Evolutionary conservation across 2,113 vertebrate genomes (phyloP).

Genomic region (Elanus axillaris): DNA sequence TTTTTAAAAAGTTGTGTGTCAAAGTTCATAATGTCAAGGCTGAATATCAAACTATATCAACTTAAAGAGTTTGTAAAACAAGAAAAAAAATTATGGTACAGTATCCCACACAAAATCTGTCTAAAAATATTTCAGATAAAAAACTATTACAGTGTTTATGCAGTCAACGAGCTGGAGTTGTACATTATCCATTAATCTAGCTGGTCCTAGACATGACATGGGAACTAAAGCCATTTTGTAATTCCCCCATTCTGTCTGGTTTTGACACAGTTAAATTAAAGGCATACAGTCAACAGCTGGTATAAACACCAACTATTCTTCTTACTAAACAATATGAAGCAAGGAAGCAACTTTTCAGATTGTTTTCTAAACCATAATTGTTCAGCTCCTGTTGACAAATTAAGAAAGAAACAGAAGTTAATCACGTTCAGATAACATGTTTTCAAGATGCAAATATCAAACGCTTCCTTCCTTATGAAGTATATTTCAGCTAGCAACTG

Average conservation of each 20-base stretch:
- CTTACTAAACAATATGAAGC: constrained; percentile 31
- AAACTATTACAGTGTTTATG: background rate
- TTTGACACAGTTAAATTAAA: background rate
- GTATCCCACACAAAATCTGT: background rate
- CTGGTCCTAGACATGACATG: background rate
- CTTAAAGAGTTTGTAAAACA: background rate
- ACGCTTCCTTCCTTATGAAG: constrained; percentile 29
- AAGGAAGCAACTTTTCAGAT: constrained; percentile 29
- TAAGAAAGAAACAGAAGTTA: constrained; percentile 49
- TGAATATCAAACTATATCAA: background rate
- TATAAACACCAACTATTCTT: background rate
- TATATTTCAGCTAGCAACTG: constrained; percentile 1
- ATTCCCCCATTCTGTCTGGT: background rate
- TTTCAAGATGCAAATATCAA: constrained; percentile 39
- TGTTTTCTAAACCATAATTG: constrained; percentile 38
- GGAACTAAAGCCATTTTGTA: background rate
- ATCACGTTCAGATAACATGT: constrained; percentile 36
- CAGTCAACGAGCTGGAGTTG: background rate
- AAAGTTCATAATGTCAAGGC: background rate
- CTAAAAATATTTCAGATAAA: background rate
- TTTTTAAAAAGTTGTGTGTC: background rate
- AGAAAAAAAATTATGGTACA: background rate
- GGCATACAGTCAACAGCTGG: background rate
- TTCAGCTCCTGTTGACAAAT: constrained; percentile 49
- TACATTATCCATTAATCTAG: background rate